Percentiles rank a stretch among this genome's conserved stretches.
Conservation (phyloP, 2,113 vertebrate genomes). For the Archilochus colubris region DNA sequence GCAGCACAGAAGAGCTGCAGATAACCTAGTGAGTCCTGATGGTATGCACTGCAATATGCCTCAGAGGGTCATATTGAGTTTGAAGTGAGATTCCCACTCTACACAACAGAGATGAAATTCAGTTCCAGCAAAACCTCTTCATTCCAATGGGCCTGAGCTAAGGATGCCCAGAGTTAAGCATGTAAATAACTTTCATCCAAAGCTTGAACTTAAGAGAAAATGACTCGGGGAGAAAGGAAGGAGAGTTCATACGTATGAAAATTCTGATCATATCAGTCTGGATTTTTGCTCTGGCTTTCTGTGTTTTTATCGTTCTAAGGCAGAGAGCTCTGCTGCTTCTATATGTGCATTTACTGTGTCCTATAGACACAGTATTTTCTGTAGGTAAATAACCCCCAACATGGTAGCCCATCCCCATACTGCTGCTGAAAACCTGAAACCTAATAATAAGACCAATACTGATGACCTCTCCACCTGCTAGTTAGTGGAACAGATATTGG, state of each 20-base stretch:
- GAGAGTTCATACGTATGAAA: not conserved
- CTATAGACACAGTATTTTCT: not conserved
- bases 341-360: not conserved
- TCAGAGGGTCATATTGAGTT: conserved; percentile 27
- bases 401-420: rapidly evolving
- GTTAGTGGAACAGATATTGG: not conserved
- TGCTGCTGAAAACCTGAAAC: not conserved
- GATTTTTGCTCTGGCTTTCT: not conserved
- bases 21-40: conserved; percentile 19
- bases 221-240: not conserved
- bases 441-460: not conserved
- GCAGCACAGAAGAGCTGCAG: conserved; percentile 1
- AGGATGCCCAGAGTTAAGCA: not conserved
- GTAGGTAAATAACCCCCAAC: not conserved
- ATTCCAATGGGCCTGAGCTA: conserved; percentile 7
- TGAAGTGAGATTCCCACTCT: conserved; percentile 4
- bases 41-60: not conserved
- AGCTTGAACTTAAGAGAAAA: not conserved
- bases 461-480: not conserved
- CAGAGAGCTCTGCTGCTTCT: not conserved
- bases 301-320: not conserved
- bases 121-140: not conserved
- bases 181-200: not conserved
- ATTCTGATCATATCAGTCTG: not conserved
- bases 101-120: conserved; percentile 17